Evolutionary conservation across 2,888 invertebrate species (phyloP), one percentile per base, ranked within the genome.

Genomic region (Hedychridium roseum): DNA sequence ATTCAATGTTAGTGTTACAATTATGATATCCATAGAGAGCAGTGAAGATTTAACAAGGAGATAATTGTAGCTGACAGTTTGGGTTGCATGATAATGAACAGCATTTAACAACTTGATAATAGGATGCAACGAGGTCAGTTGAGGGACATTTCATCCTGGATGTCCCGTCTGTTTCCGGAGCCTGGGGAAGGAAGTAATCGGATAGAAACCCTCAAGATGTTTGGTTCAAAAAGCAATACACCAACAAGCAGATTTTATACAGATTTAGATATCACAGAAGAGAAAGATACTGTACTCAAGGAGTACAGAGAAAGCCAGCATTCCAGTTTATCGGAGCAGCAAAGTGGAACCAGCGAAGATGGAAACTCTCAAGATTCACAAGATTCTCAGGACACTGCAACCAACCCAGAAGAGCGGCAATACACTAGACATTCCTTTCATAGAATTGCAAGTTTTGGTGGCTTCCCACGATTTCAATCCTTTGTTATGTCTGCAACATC

Each of bases 71-170:
- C n/a, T n/a, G n/a, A n/a, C n/a, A n/a, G n/a, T n/a, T n/a, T n/a
- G n/a, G n/a, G n/a, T n/a, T n/a, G n/a, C n/a, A n/a, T n/a, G 35
- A 16, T 35, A 35, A 35, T 35, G 2, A n/a, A 18, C 3, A 2
- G 2, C 18, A 3, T 7, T 35, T 35, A n/a, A 20, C 18, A 12
- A 30, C 17, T 4, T 34, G 31, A 35, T 14, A 12, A 50, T 56
- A 77, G 77, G 65, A 78, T 76, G 77, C 71, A 70, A 59, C 71
- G 69, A 66, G 61, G 65, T 66, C 74, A 72, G 71, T 67, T 73
- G 71, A 74, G 68, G 62, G 75, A 76, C 44, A 58, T 73, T 41
- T 64, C 68, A 46, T 67, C 73, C 64, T 73, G 74, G 73, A 71
- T 71, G 69, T 71, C 69, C 51, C 72, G 69, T 23, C 42, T 64